Conservation (phyloP, 2,888 invertebrate species). For the Chirona hameri region DNA sequence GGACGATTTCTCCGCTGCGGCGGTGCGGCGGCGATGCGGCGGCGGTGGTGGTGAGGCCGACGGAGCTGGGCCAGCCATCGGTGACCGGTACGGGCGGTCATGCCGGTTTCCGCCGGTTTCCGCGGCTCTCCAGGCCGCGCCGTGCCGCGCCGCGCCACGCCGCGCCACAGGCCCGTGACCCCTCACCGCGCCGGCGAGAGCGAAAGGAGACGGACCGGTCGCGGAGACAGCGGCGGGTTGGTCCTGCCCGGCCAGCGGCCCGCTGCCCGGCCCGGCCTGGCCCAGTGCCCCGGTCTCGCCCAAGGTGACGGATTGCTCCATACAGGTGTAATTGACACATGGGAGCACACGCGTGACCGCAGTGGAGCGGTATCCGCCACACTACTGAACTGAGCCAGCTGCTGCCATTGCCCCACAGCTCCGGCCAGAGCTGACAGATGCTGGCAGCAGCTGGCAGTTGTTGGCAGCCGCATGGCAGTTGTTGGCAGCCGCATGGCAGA, state of each 20-base stretch:
- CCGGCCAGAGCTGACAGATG: too few species aligned
- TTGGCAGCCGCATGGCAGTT: too few species aligned
- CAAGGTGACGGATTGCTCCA: slow-evolving; percentile 3
- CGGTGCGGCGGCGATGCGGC: neutral
- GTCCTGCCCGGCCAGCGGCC: neutral
- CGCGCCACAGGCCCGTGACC: too few species aligned
- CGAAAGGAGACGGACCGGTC: neutral
- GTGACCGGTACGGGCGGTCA: neutral
- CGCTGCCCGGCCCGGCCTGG: neutral
- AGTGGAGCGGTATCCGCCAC: too few species aligned
- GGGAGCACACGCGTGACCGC: too few species aligned
- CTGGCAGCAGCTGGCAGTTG: too few species aligned
- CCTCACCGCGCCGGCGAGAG: neutral
- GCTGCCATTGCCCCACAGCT: too few species aligned
- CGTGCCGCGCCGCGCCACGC: too few species aligned
- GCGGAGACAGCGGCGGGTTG: too few species aligned
- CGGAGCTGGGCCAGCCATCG: neutral
- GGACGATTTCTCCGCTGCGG: neutral
- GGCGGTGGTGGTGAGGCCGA: neutral
- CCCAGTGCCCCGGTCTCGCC: neutral
- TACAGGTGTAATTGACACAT: neutral
- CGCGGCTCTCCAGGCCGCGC: neutral
- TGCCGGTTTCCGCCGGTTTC: neutral
- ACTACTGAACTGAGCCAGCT: too few species aligned
- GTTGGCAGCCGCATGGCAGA: too few species aligned